Conservation (phyloP, 2,113 vertebrate genomes). For the Siphamia tubifer region DNA sequence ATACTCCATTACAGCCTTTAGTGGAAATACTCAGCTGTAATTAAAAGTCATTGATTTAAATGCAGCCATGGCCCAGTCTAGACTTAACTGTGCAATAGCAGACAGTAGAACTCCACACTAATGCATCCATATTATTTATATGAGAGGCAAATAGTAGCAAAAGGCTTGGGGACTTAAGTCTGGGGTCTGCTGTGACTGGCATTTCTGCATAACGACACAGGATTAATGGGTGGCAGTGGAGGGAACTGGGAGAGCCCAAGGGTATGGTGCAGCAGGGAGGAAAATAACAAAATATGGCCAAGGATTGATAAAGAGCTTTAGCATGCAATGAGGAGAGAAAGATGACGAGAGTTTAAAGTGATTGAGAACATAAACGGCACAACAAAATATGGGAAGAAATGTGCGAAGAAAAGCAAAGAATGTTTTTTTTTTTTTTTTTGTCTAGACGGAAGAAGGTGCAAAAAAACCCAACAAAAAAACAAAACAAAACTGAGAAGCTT, state of each 20-base stretch:
- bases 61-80: background rate
- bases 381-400: slow-evolving; percentile 8
- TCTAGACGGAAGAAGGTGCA: slow-evolving; percentile 11
- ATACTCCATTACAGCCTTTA: slow-evolving; percentile 31
- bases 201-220: slow-evolving; percentile 32
- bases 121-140: slow-evolving; percentile 20
- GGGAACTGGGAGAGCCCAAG: background rate
- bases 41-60: slow-evolving; percentile 39
- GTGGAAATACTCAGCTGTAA: slow-evolving; percentile 15
- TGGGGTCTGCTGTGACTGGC: slow-evolving; percentile 21
- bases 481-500: background rate
- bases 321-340: background rate
- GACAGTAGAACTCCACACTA: background rate
- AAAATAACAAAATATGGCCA: slow-evolving; percentile 6
- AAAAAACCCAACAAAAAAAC: too few relatives aligned
- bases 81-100: background rate
- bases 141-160: slow-evolving; percentile 8
- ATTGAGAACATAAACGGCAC: background rate
- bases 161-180: background rate
- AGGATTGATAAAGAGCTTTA: background rate
- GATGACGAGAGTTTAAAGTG: slow-evolving; percentile 11
- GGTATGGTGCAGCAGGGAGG: background rate
- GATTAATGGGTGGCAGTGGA: slow-evolving; percentile 37
- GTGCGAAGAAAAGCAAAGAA: background rate
- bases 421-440: background rate